These are phyloP conservation scores for Scelioninae gen. 1 DNA, from an alignment of 2,888 invertebrate species.

Conservation along the genomic window DNA sequence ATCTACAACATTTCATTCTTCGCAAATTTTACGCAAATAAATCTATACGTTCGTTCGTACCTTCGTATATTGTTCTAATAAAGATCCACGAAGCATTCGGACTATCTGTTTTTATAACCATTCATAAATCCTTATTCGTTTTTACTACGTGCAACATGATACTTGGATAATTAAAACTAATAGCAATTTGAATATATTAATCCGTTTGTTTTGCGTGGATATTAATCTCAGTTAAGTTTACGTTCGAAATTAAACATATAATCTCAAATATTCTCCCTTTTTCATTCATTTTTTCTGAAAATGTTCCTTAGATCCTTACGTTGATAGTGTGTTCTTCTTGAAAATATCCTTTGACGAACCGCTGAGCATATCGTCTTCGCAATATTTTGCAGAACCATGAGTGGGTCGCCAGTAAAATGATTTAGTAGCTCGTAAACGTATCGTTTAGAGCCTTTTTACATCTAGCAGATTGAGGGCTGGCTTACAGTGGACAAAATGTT, in stretches of 20 bases:
- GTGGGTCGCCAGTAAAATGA: constrained; percentile 61
- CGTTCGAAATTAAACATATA: not conserved
- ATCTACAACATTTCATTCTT: not conserved
- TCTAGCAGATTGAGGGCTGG: constrained; percentile 33
- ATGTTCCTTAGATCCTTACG: too few relatives aligned
- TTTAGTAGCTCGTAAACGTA: constrained; percentile 59
- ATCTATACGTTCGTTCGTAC: not conserved
- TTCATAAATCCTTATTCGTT: constrained; percentile 26
- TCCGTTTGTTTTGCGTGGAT: not conserved
- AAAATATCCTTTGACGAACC: constrained; percentile 13
- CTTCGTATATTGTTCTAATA: constrained; percentile 11
- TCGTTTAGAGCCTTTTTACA: constrained; percentile 57
- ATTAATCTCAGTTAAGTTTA: constrained; percentile 26
- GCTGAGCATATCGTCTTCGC: constrained; percentile 9
- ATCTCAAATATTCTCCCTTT: not conserved
- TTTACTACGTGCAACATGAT: constrained; percentile 2
- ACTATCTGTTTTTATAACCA: constrained; percentile 28
- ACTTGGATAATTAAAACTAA: constrained; percentile 29
- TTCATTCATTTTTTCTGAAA: too few relatives aligned
- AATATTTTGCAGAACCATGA: constrained; percentile 41
- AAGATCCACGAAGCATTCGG: constrained; percentile 9
- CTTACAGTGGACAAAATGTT: constrained; percentile 57
- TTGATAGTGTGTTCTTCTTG: too few relatives aligned
- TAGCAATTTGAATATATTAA: constrained; percentile 20
- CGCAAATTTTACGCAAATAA: not conserved